These are phyloP conservation scores for Pterocles orientalis DNA, from an alignment of 2,113 vertebrate species.

Conservation along the genomic window DNA sequence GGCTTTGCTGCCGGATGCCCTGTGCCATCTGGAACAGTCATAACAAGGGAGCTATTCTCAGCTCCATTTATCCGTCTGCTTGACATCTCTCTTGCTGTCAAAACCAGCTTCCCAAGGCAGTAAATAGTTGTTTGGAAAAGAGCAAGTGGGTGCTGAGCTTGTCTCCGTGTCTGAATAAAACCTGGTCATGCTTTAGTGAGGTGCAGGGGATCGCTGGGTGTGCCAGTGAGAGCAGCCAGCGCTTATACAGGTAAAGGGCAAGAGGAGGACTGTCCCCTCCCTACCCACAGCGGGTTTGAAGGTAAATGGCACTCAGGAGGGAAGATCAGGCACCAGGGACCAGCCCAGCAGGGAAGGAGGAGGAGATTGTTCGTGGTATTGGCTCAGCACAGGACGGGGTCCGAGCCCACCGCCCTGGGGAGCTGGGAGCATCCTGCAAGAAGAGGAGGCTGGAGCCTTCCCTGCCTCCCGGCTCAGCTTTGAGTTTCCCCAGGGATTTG, in stretches of 20 bases:
- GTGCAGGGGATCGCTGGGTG: background rate
- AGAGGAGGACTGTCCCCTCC: background rate
- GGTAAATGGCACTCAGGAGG: background rate
- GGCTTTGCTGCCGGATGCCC: background rate
- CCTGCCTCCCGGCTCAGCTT: background rate
- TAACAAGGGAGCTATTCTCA: constrained; percentile 36
- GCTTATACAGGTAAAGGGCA: background rate
- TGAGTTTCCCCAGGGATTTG: background rate
- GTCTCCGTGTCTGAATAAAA: background rate
- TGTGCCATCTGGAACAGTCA: constrained; percentile 18
- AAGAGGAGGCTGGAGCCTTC: background rate
- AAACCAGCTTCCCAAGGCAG: constrained; percentile 30
- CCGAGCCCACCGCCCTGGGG: rapidly evolving
- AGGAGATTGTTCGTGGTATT: background rate
- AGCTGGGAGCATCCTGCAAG: background rate
- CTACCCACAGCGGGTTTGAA: background rate
- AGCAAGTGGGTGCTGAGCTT: constrained; percentile 50
- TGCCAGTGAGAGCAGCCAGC: background rate
- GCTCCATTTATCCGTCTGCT: background rate
- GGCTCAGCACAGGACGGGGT: rapidly evolving
- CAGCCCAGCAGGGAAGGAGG: background rate
- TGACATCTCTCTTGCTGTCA: constrained; percentile 47
- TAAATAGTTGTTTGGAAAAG: constrained; percentile 54
- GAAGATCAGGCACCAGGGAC: background rate
- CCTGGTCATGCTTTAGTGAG: background rate